Conservation (phyloP, 2,888 invertebrate genomes). For the Autographa pulchrina region DNA sequence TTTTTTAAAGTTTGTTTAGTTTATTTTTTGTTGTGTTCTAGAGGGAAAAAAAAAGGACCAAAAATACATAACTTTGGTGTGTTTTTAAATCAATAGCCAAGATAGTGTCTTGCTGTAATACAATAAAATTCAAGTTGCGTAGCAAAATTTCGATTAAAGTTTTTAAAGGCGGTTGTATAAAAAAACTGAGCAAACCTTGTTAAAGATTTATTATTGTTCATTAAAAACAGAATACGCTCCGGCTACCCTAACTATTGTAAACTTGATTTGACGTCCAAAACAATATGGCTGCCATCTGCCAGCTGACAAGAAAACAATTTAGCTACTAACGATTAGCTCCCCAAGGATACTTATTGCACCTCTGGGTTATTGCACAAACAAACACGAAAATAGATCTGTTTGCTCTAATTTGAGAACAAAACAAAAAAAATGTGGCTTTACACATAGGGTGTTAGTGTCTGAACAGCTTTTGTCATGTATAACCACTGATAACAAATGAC, state of each 20-base stretch:
- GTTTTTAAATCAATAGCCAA: too few species aligned
- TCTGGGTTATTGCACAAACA: slow-evolving; percentile 31
- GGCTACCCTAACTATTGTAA: slow-evolving; percentile 68
- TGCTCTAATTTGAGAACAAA: slow-evolving; percentile 35
- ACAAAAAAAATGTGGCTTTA: slow-evolving; percentile 10
- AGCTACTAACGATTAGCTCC: slow-evolving; percentile 55
- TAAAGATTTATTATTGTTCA: background rate
- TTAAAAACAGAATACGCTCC: slow-evolving; percentile 59
- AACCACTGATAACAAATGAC: background rate
- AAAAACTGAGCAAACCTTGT: too few species aligned
- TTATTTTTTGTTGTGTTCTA: too few species aligned
- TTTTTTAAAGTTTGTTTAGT: too few species aligned
- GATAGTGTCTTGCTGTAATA: too few species aligned
- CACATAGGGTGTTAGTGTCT: background rate
- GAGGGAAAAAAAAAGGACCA: too few species aligned
- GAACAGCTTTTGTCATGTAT: background rate
- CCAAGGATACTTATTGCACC: slow-evolving; percentile 31
- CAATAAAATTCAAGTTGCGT: too few species aligned
- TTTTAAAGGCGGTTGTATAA: too few species aligned
- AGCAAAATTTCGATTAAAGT: too few species aligned
- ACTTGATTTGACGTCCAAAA: slow-evolving; percentile 71
- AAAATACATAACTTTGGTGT: too few species aligned
- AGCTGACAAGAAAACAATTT: slow-evolving; percentile 73
- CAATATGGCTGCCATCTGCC: slow-evolving; percentile 75
- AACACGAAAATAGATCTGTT: slow-evolving; percentile 51